Conservation (phyloP, 2,888 invertebrate species). For the Dasypolia templi region DNA sequence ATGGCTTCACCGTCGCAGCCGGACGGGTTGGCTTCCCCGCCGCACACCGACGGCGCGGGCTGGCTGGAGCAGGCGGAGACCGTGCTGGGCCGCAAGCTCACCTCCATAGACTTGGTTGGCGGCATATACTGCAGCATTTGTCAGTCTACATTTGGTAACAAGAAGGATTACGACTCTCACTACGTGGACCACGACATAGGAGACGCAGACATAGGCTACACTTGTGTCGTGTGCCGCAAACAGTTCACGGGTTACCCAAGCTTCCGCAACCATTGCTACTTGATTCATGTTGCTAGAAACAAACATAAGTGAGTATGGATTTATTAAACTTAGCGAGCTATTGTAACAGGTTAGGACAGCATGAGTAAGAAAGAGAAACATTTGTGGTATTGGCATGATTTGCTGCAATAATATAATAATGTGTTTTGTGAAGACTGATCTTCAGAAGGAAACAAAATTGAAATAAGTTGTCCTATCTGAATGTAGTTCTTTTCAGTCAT, state of each 20-base stretch:
- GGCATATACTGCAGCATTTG: slow-evolving; percentile 91
- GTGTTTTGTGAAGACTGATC: background rate
- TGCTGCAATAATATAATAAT: background rate
- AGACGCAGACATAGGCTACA: slow-evolving; percentile 83
- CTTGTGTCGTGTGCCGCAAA: slow-evolving; percentile 90
- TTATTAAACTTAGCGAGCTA: background rate
- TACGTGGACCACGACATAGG: slow-evolving; percentile 83
- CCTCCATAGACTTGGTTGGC: slow-evolving; percentile 85
- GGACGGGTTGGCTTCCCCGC: slow-evolving; percentile 48
- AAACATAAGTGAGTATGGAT: slow-evolving; percentile 86
- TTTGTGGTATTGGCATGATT: background rate
- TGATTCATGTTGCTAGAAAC: slow-evolving; percentile 88
- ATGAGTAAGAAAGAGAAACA: background rate
- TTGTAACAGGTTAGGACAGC: background rate
- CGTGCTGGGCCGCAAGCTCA: slow-evolving; percentile 74
- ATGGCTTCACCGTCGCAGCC: slow-evolving; percentile 76
- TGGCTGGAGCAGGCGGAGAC: slow-evolving; percentile 57
- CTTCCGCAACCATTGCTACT: slow-evolving; percentile 91
- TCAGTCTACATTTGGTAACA: slow-evolving; percentile 86
- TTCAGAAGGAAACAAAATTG: background rate
- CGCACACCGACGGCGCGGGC: slow-evolving; percentile 36
- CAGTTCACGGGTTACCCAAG: slow-evolving; percentile 89
- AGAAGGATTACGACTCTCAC: slow-evolving; percentile 89
- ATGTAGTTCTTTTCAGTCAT: background rate
- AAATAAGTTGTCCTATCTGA: background rate